Conservation (phyloP, 1,140 invertebrate genomes). For the Neotoxoptera formosana region DNA sequence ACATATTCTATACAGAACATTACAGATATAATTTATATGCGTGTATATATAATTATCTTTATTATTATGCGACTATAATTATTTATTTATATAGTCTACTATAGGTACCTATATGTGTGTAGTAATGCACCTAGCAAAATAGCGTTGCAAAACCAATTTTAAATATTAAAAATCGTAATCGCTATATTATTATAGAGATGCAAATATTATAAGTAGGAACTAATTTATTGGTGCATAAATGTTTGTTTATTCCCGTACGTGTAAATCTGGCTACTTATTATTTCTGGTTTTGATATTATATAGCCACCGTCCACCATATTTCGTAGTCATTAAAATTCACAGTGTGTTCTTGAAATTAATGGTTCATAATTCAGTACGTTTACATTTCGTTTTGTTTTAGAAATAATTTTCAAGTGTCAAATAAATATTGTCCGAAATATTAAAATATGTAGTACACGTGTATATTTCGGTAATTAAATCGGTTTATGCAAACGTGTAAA, state of each 20-base stretch:
- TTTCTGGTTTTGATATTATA: constrained; percentile 23
- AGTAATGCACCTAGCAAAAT: neutral
- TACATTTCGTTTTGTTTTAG: neutral
- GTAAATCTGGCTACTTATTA: neutral
- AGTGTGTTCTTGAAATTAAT: neutral
- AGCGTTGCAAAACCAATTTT: neutral
- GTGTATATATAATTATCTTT: neutral
- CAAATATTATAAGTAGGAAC: neutral
- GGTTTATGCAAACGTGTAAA: neutral
- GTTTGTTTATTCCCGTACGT: neutral
- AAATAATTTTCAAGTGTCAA: neutral
- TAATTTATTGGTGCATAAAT: constrained; percentile 6
- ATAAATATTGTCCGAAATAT: neutral
- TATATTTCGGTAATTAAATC: neutral
- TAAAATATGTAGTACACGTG: neutral
- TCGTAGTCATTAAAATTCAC: neutral
- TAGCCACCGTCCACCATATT: neutral
- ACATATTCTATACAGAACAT: neutral
- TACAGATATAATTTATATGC: neutral
- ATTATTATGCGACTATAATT: neutral
- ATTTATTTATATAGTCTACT: neutral
- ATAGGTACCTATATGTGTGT: no score
- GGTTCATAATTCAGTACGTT: neutral
- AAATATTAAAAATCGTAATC: neutral
- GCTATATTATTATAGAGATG: neutral